Percentiles rank a stretch among this genome's conserved stretches.
Conservation (phyloP, 2,113 vertebrate species). For the Anguilla rostrata region DNA sequence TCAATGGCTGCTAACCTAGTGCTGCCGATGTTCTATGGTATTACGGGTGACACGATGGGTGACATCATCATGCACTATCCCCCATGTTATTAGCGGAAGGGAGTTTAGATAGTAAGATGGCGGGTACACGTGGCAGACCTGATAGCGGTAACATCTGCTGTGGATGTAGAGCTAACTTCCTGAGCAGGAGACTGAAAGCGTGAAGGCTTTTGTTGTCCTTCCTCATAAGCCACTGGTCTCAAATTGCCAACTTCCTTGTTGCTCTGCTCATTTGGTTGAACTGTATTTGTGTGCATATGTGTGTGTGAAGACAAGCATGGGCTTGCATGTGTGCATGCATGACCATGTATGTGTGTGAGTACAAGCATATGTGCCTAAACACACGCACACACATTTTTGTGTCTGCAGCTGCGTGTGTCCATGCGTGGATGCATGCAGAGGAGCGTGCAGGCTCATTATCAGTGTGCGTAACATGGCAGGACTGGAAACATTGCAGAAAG, state of each 20-base stretch:
- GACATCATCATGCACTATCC: slow-evolving; percentile 64
- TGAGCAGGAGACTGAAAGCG: slow-evolving; percentile 32
- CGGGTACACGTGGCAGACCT: slow-evolving; percentile 40
- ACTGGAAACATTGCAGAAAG: no score
- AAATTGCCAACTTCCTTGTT: neutral
- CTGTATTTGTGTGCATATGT: neutral
- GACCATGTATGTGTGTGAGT: neutral
- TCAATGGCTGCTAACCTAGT: slow-evolving; percentile 59
- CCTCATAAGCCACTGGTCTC: slow-evolving; percentile 25
- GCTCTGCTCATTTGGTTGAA: no score
- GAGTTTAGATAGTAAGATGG: slow-evolving; percentile 33
- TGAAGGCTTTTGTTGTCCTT: slow-evolving; percentile 40
- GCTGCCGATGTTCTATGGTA: slow-evolving; percentile 58
- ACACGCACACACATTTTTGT: no score
- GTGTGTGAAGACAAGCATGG: neutral
- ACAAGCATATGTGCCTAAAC: neutral
- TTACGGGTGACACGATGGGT: slow-evolving; percentile 70
- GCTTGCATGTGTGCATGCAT: neutral
- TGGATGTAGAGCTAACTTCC: neutral
- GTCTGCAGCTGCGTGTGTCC: no score
- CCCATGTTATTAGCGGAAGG: slow-evolving; percentile 52
- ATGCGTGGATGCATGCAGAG: no score
- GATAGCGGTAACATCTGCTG: slow-evolving; percentile 53
- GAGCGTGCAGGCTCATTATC: no score
- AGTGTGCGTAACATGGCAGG: no score